Percentiles rank a stretch among this genome's conserved stretches.
Evolutionary conservation across 2,888 invertebrate species (phyloP).

Genomic region (Torymus tubicola): DNA sequence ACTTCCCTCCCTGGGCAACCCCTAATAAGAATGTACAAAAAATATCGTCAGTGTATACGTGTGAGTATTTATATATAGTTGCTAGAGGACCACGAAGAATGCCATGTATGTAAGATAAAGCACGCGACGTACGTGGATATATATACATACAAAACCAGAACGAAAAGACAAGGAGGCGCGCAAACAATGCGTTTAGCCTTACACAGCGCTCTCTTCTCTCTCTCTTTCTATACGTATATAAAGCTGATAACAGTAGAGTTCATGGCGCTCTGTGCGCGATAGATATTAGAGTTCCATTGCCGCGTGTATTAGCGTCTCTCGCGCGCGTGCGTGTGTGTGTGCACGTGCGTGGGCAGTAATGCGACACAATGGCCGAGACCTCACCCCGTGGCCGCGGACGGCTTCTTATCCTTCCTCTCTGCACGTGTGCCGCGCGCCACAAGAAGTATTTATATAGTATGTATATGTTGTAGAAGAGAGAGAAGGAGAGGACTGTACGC

Average conservation of each 20-base stretch:
- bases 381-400: not conserved
- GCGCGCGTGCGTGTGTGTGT: constrained; percentile 49
- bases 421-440: constrained; percentile 4
- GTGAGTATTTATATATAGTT: too few relatives aligned
- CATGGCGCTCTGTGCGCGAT: not conserved
- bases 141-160: too few relatives aligned
- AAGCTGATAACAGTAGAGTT: not conserved
- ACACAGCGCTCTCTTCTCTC: constrained; percentile 11
- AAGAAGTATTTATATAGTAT: too few relatives aligned
- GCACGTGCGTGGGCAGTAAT: too few relatives aligned
- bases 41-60: too few relatives aligned
- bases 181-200: constrained; percentile 47
- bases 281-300: constrained; percentile 23
- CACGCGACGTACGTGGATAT: too few relatives aligned
- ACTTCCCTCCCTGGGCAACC: too few relatives aligned
- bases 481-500: too few relatives aligned
- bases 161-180: not conserved
- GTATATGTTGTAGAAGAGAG: too few relatives aligned
- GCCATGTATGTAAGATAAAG: too few relatives aligned
- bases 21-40: too few relatives aligned
- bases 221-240: not conserved
- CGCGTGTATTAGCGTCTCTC: constrained; percentile 45
- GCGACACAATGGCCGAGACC: constrained; percentile 39
- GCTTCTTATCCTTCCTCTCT: constrained; percentile 10
- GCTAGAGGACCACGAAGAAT: too few relatives aligned